Evolutionary conservation across 1,140 invertebrate species (phyloP), one percentile per base, ranked within the genome.

Genomic region (Delia radicum): DNA sequence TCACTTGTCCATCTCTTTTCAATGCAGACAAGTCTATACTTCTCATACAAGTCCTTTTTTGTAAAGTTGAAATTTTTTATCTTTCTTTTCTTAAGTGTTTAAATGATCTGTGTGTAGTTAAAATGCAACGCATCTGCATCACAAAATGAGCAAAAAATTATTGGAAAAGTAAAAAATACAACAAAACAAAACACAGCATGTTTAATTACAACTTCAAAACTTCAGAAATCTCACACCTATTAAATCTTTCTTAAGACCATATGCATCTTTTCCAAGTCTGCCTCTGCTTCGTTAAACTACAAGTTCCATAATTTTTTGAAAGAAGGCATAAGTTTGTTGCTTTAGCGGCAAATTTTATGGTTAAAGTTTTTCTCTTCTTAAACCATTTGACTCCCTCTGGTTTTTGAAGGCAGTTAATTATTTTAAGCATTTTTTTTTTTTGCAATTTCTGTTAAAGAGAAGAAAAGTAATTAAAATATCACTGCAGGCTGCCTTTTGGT

Each of bases 401-500:
- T 69, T 69, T 69, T 69, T 31, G 18, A 33, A 69, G 29, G 65
- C 65, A 69, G 65, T 69, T 69, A 69, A 69, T 69, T 69, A 69
- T 69, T 69, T 69, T 33, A 69, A 69, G 65, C 6, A 4, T 10
- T 69, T 26, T 33, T 12, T 21, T 18, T 24, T 33, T 33, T 69
- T 33, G 21, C 63, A 18, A 15, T 37, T 8, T 67, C 28, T 33
- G 7, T 33, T 24, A 21, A 37, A n/a, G 65, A 33, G 29, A 33
- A 33, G 65, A 69, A 69, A 69, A 69, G 65, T 69, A 69, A 69
- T 69, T 69, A 69, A 69, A 69, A 69, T 69, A 69, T 69, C 65
- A 69, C 65, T 69, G 29, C 65, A 69, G 65, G 65, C 65, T 55
- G 18, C 48, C 48, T 24, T 18, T n/a, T 55, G 18, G n/a, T 55